These are phyloP conservation scores for Temnothorax rugatulus DNA, from an alignment of 2,888 invertebrate genomes.

Conservation along the genomic window DNA sequence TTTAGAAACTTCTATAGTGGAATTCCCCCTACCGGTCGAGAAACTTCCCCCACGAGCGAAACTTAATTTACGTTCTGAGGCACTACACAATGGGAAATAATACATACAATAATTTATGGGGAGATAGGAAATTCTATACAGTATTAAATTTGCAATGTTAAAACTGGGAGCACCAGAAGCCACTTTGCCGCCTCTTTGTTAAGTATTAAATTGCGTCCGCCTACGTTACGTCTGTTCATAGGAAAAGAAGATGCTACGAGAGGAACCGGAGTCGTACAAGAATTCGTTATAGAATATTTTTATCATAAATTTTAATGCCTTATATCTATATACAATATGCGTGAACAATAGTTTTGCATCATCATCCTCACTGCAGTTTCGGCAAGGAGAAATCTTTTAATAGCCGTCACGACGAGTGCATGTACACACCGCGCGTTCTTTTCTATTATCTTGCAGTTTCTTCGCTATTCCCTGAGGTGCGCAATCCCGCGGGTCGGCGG, in stretches of 20 bases:
- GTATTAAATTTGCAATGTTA: slow-evolving; percentile 30
- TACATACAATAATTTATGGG: slow-evolving; percentile 11
- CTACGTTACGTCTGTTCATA: not conserved
- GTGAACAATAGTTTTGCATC: slow-evolving; percentile 9
- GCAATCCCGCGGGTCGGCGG: not conserved
- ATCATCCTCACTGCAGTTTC: not conserved
- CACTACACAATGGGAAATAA: slow-evolving; percentile 37
- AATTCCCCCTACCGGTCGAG: slow-evolving; percentile 39
- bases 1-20: slow-evolving; percentile 42
- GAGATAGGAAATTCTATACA: slow-evolving; percentile 5
- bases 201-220: not conserved
- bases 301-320: not conserved
- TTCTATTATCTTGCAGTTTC: slow-evolving; percentile 25
- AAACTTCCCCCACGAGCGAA: slow-evolving; percentile 33
- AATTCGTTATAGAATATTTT: not conserved
- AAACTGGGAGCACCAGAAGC: not conserved
- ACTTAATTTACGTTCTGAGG: slow-evolving; percentile 50
- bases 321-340: not conserved
- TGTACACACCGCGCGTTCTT: not conserved
- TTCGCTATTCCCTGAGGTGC: slow-evolving; percentile 11
- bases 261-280: not conserved
- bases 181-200: not conserved
- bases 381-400: not conserved
- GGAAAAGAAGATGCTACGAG: not conserved
- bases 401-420: not conserved